Evolutionary conservation across 2,797 vertebrate genomes (phyloP), one percentile per base, ranked within the genome.

Genomic region (Neosilurus mollespiculum): DNA sequence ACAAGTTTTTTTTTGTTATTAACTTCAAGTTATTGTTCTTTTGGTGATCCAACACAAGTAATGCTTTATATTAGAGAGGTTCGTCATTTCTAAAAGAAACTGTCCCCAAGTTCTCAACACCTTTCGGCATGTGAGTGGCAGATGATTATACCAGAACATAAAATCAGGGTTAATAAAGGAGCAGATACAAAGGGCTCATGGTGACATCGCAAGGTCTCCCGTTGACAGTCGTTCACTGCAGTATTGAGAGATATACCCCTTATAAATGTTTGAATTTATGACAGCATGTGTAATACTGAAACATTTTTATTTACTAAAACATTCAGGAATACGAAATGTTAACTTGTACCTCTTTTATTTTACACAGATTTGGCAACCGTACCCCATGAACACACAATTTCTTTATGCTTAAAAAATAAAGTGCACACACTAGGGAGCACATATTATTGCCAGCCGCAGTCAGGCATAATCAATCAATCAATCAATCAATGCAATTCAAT

Each of bases 131-230:
- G 2, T 61, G 54, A 69, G 20, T 67, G 62, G 30, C 78, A 75
- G 16, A 51, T 43, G 9, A 37, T 62, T 70, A 70, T 16, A 3
- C 43, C 24, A 64, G 22, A 26, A 30, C 9, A 58, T 64, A 62
- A 22, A 81, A 58, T 26, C 64, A 66, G 51, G 58, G 59, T 30
- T 72, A 64, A 82, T 70, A 66, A 61, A 65, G 65, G 75, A 70
- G 43, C 0, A 54, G 43, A 54, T 54, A 43, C 1, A 69, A 62
- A 24, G 43, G 54, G 14, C 56, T 67, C 9, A 54, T 51, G 49
- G 26, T 81, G 72, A 81, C 80, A 43, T 18, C 73, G 65, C 65
- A 81, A 85, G 72, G 72, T 67, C 53, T 77, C 15, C 9, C 14
- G 71, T 43, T 67, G 15, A 65, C 81, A n/a, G 22, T 59, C 3